Evolutionary conservation across 1,140 invertebrate species (phyloP), one percentile per base, ranked within the genome.

Genomic region (Bactericera cockerelli): DNA sequence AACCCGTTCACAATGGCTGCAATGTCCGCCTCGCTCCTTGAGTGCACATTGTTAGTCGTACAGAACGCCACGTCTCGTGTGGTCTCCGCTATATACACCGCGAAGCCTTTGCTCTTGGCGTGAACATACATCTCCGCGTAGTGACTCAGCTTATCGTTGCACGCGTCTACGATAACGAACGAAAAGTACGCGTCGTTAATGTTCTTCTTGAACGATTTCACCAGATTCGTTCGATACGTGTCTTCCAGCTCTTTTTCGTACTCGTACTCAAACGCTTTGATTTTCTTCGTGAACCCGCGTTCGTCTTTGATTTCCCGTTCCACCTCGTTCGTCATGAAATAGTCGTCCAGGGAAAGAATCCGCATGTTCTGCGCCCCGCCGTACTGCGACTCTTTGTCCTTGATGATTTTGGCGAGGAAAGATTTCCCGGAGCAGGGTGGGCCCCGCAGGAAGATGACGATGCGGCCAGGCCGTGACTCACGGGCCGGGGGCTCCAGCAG

Each of bases 331-430:
- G 86, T 82, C 73, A 95, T 86, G 67, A 95, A 97, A 71, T 97
- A 98, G 75, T 98, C 93, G 73, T 98, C 93, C 42, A 98, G 79
- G 62, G 88, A 92, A 57, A 97, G 77, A 66, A 98, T 93, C 63
- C 93, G 76, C 1, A 88, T 86, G 39, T 85, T 87, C 60, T 82
- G 81, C 60, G 82, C 81, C 1, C 84, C 84, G 53, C 86, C 84
- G 71, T 83, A 79, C 63, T 82, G 79, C 11, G 84, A 73, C 70
- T 87, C 84, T 67, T 82, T 82, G 62, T 86, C 85, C 84, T 91
- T 88, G 42, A 93, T 87, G 26, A 91, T 72, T 75, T 89, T 91
- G 2, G 88, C 86, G 64, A 90, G 76, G 72, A 83, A 86, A 26
- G 87, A 88, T 75, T 93, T 93, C 49, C 91, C 90, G 71, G 87